Conservation (phyloP, 2,113 vertebrate genomes). For the Petrocephalus zakoni region DNA sequence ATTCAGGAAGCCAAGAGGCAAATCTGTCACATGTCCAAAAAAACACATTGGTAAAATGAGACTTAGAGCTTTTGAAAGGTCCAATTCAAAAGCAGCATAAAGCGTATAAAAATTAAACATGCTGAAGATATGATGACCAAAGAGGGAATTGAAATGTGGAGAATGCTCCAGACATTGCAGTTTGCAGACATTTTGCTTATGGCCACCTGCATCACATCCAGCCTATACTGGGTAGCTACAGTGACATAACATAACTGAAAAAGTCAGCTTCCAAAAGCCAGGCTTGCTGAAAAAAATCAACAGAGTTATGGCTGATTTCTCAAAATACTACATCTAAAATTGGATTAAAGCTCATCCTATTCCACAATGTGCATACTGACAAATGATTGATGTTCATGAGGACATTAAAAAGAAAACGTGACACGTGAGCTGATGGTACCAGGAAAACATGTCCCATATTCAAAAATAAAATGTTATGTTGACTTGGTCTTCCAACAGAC, state of each 20-base stretch:
- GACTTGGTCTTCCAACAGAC: background rate
- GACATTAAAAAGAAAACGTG: background rate
- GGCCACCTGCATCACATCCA: background rate
- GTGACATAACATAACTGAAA: slow-evolving; percentile 24
- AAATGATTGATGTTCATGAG: slow-evolving; percentile 16
- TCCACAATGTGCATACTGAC: background rate
- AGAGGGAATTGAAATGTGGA: background rate
- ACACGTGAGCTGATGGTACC: background rate
- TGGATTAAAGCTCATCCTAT: background rate
- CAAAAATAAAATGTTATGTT: background rate
- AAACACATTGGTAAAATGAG: background rate
- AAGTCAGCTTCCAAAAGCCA: slow-evolving; percentile 12
- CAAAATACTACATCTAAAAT: slow-evolving; percentile 19
- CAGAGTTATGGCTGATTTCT: background rate
- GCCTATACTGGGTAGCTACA: slow-evolving; percentile 14
- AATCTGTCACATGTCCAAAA: background rate
- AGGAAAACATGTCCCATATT: background rate
- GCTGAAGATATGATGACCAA: background rate
- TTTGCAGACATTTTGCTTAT: background rate
- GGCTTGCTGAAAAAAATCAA: background rate
- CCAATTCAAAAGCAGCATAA: background rate
- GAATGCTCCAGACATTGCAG: background rate
- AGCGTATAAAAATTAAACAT: background rate
- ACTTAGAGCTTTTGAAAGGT: background rate
- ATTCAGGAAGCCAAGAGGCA: background rate